Percentiles rank a stretch among this genome's conserved stretches.
Evolutionary conservation across 2,888 invertebrate genomes (phyloP).

Genomic region (Microctonus hyperodae): DNA sequence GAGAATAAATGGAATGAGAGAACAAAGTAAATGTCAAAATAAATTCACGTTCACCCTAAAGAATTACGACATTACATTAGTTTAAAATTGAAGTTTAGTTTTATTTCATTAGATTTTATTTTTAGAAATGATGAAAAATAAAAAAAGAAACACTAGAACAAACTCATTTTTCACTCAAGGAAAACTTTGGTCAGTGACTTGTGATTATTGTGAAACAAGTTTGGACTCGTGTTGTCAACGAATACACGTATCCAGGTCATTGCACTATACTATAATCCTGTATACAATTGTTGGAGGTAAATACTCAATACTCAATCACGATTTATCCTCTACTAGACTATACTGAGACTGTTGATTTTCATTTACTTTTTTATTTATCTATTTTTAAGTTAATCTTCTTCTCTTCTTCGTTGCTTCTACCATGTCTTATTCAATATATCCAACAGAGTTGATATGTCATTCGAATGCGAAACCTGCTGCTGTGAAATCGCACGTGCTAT

Average conservation of each 20-base stretch:
- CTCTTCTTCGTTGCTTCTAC: background rate
- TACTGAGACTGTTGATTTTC: background rate
- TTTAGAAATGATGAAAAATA: background rate
- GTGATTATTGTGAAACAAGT: background rate
- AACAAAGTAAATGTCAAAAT: constrained; percentile 27
- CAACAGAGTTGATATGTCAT: constrained; percentile 42
- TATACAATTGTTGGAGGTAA: constrained; percentile 28
- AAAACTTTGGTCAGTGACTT: constrained; percentile 9
- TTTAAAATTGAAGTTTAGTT: constrained; percentile 6
- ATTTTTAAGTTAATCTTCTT: background rate
- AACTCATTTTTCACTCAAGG: background rate
- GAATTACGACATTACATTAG: background rate
- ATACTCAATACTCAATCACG: constrained; percentile 34
- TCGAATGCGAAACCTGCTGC: constrained; percentile 44
- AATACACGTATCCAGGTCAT: background rate
- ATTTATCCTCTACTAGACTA: constrained; percentile 19
- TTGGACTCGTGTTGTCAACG: background rate
- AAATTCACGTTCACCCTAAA: constrained; percentile 18
- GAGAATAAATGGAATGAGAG: background rate
- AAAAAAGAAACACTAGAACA: background rate
- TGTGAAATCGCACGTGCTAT: constrained; percentile 22
- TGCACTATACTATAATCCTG: constrained; percentile 1
- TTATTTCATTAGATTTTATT: constrained; percentile 1
- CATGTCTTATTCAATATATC: constrained; percentile 40
- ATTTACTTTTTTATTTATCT: background rate